phyloP scores from a whole-genome alignment of 2,113 vertebrate genomes.

The Oryzias celebensis region DNA sequence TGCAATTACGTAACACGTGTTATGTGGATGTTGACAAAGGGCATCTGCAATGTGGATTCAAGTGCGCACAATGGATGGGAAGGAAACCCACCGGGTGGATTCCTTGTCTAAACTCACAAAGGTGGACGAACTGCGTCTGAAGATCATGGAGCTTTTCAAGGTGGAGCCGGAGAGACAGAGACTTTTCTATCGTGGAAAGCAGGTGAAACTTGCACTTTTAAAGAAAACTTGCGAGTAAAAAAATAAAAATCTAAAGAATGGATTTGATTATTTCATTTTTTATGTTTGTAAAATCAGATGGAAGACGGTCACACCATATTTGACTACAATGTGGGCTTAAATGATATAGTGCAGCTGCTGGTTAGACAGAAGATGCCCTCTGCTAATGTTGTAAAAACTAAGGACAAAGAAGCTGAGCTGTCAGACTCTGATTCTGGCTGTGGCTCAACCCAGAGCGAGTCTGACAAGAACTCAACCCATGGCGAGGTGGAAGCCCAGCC shows the following conservation, averaged over 20 bases:
- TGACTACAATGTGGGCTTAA: constrained; percentile 91
- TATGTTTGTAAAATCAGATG: constrained; percentile 78
- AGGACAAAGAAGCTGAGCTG: constrained; percentile 89
- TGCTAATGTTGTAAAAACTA: constrained; percentile 53
- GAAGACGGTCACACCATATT: constrained; percentile 95
- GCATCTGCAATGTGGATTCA: constrained; percentile 95
- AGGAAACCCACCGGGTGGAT: constrained; percentile 87
- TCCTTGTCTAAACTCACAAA: constrained; percentile 94
- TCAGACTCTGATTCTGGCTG: constrained; percentile 94
- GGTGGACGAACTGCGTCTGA: constrained; percentile 86
- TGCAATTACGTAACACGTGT: not conserved
- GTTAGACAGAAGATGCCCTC: constrained; percentile 79
- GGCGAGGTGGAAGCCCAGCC: constrained; percentile 81
- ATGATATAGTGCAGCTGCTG: constrained; percentile 92
- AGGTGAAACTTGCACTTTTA: constrained; percentile 74
- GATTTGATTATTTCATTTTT: not conserved
- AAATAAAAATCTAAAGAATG: not conserved
- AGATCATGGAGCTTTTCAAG: constrained; percentile 86
- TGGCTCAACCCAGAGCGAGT: constrained; percentile 90
- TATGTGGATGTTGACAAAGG: constrained; percentile 43
- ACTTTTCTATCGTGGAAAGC: constrained; percentile 95
- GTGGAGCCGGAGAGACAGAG: constrained; percentile 86
- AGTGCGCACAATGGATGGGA: constrained; percentile 97
- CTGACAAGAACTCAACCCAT: constrained; percentile 90
- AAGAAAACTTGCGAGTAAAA: not conserved